A percentile compares a stretch with the other conserved stretches of the same genome.
These are phyloP conservation scores for Eriocheir sinensis DNA, from an alignment of 1,140 invertebrate species.

Conservation along the genomic window DNA sequence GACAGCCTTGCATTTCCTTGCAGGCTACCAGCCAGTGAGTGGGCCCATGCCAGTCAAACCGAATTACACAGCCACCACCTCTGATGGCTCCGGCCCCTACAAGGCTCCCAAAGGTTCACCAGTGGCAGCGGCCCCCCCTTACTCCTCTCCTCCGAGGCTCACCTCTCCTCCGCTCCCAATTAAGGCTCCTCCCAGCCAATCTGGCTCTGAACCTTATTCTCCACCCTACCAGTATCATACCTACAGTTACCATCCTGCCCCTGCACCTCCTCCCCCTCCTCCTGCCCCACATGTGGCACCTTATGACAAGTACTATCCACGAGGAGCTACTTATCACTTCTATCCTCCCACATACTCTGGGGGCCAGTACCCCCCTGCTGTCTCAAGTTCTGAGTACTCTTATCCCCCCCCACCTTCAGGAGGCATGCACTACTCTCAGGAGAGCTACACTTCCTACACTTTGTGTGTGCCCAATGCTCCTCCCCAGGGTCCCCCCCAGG, in stretches of 20 bases:
- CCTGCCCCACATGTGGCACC: slow-evolving; percentile 70
- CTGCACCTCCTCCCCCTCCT: slow-evolving; percentile 68
- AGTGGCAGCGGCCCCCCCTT: slow-evolving; percentile 76
- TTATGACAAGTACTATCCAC: slow-evolving; percentile 77
- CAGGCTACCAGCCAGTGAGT: slow-evolving; percentile 79
- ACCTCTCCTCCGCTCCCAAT: slow-evolving; percentile 75
- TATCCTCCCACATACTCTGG: slow-evolving; percentile 73
- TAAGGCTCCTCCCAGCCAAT: slow-evolving; percentile 73
- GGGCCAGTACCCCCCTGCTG: slow-evolving; percentile 72
- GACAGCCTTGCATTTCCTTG: slow-evolving; percentile 74
- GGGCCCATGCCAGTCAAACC: slow-evolving; percentile 78
- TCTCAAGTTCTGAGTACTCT: slow-evolving; percentile 71
- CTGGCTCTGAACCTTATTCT: slow-evolving; percentile 70
- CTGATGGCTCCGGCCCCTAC: slow-evolving; percentile 69
- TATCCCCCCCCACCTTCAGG: slow-evolving; percentile 77
- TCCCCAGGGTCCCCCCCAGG: slow-evolving; percentile 74
- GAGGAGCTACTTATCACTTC: slow-evolving; percentile 75
- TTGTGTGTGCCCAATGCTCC: slow-evolving; percentile 76
- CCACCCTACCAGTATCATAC: slow-evolving; percentile 74
- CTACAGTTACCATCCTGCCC: slow-evolving; percentile 69
- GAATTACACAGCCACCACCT: slow-evolving; percentile 75
- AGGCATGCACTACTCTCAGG: slow-evolving; percentile 77
- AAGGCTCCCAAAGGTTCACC: slow-evolving; percentile 76
- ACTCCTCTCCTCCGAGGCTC: slow-evolving; percentile 74
- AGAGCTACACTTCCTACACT: slow-evolving; percentile 78